Base-by-base conservation (phyloP, 2,888 invertebrate species). In the Nasonovia ribisnigri region DNA sequence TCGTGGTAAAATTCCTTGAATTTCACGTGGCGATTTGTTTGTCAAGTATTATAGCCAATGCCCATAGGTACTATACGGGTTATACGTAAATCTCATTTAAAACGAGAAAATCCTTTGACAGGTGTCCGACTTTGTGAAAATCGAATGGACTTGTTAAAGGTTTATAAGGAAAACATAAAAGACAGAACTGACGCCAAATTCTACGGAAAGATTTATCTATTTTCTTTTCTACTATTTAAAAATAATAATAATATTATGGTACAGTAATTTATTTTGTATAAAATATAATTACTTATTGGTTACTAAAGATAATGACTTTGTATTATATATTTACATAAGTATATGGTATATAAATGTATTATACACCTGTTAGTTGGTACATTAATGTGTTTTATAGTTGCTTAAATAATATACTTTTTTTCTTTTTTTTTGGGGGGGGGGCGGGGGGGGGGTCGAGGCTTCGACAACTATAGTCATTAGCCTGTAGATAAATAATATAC, bases 31-130 rank as follows among this genome's bases (percentile, higher is more conserved):
- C 86, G 86, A 43, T 86, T 86, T 46, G 77, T 77, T 77, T 77
- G 77, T 77, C 77, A 77, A 77, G 20, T 77, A 36, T 36, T 77
- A 20, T 48, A 29, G 4, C 16, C 13, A 46, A 46, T 84, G 26
- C 24, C 3, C 20, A 43, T 43, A 43, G 36, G 42, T 86, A 29
- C 29, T 29, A 29, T 36, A 86, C 77, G 20, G 36, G 20, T 2
- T 86, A 48, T 26, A 67, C 46, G 13, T 60, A 60, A 67, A 67
- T 90, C 67, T 60, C 43, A 20, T 90, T 60, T 67, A 24, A 54
- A 54, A 54, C 24, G 26, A 67, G 16, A 60, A 67, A 90, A 90
- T 90, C 60, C 46, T 67, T 60, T 90, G 67, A 60, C 90, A 60
- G 46, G 43, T 60, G 60, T 46, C n/a, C 90, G 57, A 51, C 26